Conservation (phyloP, 2,888 invertebrate genomes). For the Petrolisthes cinctipes region DNA sequence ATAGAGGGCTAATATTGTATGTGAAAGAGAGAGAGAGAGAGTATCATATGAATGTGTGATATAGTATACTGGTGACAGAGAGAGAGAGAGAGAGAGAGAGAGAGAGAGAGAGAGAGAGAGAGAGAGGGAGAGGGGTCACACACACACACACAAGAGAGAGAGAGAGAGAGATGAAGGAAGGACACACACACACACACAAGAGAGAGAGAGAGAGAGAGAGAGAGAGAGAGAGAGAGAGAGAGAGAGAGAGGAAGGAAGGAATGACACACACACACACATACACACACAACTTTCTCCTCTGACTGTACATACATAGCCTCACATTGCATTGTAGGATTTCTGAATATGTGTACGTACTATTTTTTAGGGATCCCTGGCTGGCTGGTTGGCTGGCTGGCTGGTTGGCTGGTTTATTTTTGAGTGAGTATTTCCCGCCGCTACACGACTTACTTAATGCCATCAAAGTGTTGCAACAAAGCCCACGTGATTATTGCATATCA, state of each 20-base stretch:
- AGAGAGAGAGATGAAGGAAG: not conserved
- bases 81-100: slow-evolving; percentile 7
- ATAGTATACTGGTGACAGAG: not conserved
- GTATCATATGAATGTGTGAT: not conserved
- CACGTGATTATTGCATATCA: not conserved
- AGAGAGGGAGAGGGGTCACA: too few relatives aligned
- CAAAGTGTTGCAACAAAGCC: not conserved
- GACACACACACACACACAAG: too few relatives aligned
- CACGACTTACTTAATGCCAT: too few relatives aligned
- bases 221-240: not conserved
- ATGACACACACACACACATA: too few relatives aligned
- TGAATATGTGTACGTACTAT: too few relatives aligned
- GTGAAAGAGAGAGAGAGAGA: slow-evolving; percentile 5
- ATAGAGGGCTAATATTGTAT: not conserved
- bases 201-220: not conserved
- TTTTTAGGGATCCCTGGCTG: too few relatives aligned
- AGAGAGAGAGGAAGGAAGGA: not conserved
- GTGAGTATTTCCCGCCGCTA: too few relatives aligned
- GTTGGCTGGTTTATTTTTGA: too few relatives aligned
- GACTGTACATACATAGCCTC: too few relatives aligned
- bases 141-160: not conserved
- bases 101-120: not conserved
- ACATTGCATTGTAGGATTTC: too few relatives aligned
- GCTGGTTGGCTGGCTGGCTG: too few relatives aligned
- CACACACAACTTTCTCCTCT: too few relatives aligned